A percentile compares a stretch with the other conserved stretches of the same genome.
Conservation (phyloP, 2,888 invertebrate genomes). For the Mystacides longicornis region DNA sequence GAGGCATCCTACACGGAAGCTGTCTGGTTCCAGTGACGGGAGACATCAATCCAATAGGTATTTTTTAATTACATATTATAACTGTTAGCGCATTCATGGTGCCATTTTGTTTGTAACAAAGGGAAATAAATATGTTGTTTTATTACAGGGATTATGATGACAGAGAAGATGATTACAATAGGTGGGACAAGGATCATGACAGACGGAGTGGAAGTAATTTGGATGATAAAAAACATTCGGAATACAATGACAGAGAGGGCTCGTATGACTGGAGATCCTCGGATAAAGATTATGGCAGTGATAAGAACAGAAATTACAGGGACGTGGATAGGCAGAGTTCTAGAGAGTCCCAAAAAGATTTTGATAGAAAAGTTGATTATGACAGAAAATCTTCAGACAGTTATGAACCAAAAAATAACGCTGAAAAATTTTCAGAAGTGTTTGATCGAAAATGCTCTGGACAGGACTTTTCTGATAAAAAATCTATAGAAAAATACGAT, state of each 20-base stretch:
- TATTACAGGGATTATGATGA: conserved; percentile 23
- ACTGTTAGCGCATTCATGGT: background rate
- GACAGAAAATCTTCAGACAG: conserved; percentile 41
- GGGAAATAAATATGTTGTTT: background rate
- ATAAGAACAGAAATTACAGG: conserved; percentile 10
- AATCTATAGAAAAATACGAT: conserved; percentile 19
- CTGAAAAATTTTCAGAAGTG: conserved; percentile 45
- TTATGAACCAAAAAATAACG: conserved; percentile 38
- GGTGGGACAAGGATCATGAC: conserved; percentile 25
- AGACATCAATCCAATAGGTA: conserved; percentile 25
- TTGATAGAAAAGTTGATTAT: conserved; percentile 43
- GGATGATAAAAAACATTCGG: conserved; percentile 23
- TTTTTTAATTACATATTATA: background rate
- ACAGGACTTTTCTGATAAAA: conserved; percentile 24
- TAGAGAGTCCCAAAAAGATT: conserved; percentile 48
- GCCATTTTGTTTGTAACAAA: background rate
- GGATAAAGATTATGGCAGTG: conserved; percentile 19
- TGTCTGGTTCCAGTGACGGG: conserved; percentile 30
- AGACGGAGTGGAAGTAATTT: conserved; percentile 23
- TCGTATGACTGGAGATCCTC: conserved; percentile 25
- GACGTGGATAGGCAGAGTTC: conserved; percentile 40
- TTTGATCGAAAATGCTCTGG: conserved; percentile 37
- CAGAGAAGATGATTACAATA: conserved; percentile 19
- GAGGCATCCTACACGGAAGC: conserved; percentile 32
- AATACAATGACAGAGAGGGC: conserved; percentile 22